Evolutionary conservation across 2,888 invertebrate species (phyloP).

Genomic region (Hermaeophaga mercurialis): DNA sequence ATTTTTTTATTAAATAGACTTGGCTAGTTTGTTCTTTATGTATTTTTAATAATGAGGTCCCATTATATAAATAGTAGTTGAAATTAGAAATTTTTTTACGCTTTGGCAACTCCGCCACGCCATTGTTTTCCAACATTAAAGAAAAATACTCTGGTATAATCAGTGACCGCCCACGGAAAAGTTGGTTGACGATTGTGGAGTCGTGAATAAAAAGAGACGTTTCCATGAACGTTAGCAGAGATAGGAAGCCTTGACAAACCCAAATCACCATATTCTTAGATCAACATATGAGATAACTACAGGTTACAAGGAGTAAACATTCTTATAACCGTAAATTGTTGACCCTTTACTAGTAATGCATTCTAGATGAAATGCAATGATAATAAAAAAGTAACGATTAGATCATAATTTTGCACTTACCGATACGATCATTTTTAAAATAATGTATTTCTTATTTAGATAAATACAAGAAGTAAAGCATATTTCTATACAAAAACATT

Average conservation of each 20-base stretch:
- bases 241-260: slow-evolving; percentile 16
- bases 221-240: background rate
- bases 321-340: background rate
- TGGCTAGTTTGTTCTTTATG: too few relatives aligned
- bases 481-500: too few relatives aligned
- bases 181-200: background rate
- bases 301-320: background rate
- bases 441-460: too few relatives aligned
- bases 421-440: too few relatives aligned
- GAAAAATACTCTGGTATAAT: background rate
- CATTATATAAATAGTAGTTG: too few relatives aligned
- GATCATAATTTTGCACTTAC: too few relatives aligned
- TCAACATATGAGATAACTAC: background rate
- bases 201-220: slow-evolving; percentile 3
- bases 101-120: background rate
- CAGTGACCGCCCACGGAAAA: background rate
- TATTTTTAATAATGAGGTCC: too few relatives aligned
- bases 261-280: slow-evolving; percentile 16
- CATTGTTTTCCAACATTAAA: background rate
- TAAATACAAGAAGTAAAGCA: too few relatives aligned
- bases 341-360: background rate
- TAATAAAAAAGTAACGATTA: too few relatives aligned
- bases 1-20: too few relatives aligned
- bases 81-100: too few relatives aligned
- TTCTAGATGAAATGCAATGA: background rate